Evolutionary conservation across 2,113 vertebrate genomes (phyloP), one percentile per base, ranked within the genome.

Genomic region (Varanus salvator): DNA sequence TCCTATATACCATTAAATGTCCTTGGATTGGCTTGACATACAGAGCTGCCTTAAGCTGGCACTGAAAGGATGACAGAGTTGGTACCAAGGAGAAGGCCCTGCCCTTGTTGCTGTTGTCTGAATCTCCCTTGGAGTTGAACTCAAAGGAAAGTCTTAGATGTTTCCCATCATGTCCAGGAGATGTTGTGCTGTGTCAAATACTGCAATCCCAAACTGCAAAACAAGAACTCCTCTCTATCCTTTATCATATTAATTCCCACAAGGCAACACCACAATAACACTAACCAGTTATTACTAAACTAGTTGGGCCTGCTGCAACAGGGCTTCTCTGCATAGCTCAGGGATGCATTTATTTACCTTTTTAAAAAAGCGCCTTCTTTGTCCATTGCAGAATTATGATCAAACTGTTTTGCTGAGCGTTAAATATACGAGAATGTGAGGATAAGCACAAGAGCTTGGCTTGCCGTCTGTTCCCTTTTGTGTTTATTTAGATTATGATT

Each of bases 381-480:
- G 38, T 72, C 89, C 80, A 85, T 84, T 82, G 80, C 83, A 92
- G 92, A 96, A 96, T 95, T 92, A 95, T 93, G 92, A 95, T 94
- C 38, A 92, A 95, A 94, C 87, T 94, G 83, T 92, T 96, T 92
- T 95, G 87, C 87, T 88, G 88, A 50, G n/a, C 68, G 34, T 91
- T 94, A 85, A 95, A 92, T 91, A 66, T 77, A 64, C 48, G 76
- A 52, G 80, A 88, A 92, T 0, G 2, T 90, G 83, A 94, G 83
- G 91, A 86, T 91, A 86, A 92, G 83, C 75, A 84, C 89, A 94
- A 95, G 93, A 95, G 90, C 94, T 94, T 95, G 92, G 89, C n/a
- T 84, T 92, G 90, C 95, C 92, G 94, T 95, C 96, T 96, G 94
- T 94, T 95, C 94, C 86, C 64, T 89, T 91, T 90, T 94, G 71